phyloP scores from a whole-genome alignment of 2,797 vertebrate genomes.

The Tachyglossus aculeatus region DNA sequence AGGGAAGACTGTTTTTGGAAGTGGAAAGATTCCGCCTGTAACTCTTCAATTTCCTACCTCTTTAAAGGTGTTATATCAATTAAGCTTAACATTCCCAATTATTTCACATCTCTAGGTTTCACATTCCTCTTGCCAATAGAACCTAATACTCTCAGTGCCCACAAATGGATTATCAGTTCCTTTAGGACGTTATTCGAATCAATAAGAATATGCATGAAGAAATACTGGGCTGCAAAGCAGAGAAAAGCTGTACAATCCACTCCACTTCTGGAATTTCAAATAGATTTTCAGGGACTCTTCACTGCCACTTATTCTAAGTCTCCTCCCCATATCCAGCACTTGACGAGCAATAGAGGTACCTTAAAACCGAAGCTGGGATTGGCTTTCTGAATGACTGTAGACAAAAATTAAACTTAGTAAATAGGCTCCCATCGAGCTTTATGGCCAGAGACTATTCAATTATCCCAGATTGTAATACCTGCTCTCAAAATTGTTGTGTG shows the following conservation, averaged over 20 bases:
- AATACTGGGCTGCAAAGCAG: not conserved
- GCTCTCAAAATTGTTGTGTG: slow-evolving; percentile 6
- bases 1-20: no score
- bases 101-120: not conserved
- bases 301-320: slow-evolving; percentile 8
- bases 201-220: not conserved
- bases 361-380: slow-evolving; percentile 3
- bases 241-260: not conserved
- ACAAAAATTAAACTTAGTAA: slow-evolving; percentile 34
- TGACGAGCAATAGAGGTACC: slow-evolving; percentile 23
- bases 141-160: not conserved
- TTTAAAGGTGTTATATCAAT: not conserved
- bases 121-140: not conserved
- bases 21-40: no score
- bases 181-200: slow-evolving; percentile 1
- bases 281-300: slow-evolving; percentile 4
- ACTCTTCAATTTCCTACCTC: not conserved
- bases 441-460: slow-evolving; percentile 7
- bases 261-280: slow-evolving; percentile 30
- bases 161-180: not conserved
- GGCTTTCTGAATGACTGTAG: slow-evolving; percentile 2
- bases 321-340: not conserved
- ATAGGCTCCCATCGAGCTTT: slow-evolving; percentile 10
- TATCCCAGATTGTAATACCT: slow-evolving; percentile 11
- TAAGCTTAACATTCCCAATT: not conserved